A percentile compares a stretch with the other conserved stretches of the same genome.
These are phyloP conservation scores for Archilochus colubris DNA, from an alignment of 2,113 vertebrate genomes.

Conservation along the genomic window DNA sequence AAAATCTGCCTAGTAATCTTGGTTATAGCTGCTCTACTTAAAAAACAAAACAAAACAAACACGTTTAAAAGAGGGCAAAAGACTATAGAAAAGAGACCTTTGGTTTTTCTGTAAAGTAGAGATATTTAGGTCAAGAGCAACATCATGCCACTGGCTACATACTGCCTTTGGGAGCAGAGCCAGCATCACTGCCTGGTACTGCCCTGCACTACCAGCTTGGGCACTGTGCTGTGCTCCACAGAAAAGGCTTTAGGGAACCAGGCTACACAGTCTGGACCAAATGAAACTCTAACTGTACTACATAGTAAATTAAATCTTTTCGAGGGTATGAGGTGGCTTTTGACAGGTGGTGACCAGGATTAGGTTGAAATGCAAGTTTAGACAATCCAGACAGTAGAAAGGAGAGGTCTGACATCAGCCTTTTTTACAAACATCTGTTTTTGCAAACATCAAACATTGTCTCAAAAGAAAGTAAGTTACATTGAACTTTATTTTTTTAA, in stretches of 20 bases:
- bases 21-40: not conserved
- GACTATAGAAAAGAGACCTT: not conserved
- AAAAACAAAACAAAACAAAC: not conserved
- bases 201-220: not conserved
- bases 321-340: not conserved
- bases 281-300: rapidly evolving
- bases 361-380: not conserved
- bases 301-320: not conserved
- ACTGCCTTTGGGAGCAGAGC: not conserved
- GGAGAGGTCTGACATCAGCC: not conserved
- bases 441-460: not conserved
- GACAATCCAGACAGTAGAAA: not conserved
- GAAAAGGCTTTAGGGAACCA: not conserved
- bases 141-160: not conserved
- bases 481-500: not conserved
- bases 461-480: not conserved
- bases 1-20: not conserved
- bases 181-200: not conserved
- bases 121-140: not conserved
- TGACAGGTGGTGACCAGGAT: not conserved
- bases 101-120: not conserved
- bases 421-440: not conserved
- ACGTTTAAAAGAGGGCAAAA: not conserved
- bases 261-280: not conserved
- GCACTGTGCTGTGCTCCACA: not conserved